Base-by-base conservation (phyloP, 2,888 invertebrate genomes). In the Caenorhabditis sp. region DNA sequence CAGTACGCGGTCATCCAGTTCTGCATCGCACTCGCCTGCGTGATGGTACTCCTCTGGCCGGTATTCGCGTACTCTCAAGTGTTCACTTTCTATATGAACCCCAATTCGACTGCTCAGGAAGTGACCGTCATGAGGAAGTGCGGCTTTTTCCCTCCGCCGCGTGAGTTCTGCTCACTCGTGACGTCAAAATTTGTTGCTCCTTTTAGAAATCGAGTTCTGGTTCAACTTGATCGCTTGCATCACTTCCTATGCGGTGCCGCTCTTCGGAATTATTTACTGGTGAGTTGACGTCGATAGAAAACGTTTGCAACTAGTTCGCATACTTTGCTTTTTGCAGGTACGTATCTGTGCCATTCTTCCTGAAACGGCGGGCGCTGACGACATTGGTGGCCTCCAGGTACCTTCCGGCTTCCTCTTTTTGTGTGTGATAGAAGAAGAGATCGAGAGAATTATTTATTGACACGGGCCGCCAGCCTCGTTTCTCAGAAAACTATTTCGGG, bases 261-360 rank as follows among this genome's bases (percentile, higher is more conserved):
- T 88, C 20, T 83, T 81, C 59, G 88, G 88, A 26, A 88, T 88
- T 50, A 81, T 88, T 53, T 88, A 87, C 62, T 88, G 88, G 88
- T 76, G 17, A 66, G 71, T 68, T 43, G 9, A 13, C 41, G 2
- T n/a, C n/a, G n/a, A n/a, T n/a, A n/a, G 24, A 52, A 26, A 32
- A 24, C 48, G 8, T 35, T 22, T 22, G 13, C 22, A 39, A 39
- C 55, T 55, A 41, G 17, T 30, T 58, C 43, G 7, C 8, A 48
- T 35, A 58, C 3, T 48, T 22, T 11, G 24, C 24, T 20, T 11
- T 59, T 79, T 79, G 37, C 63, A 81, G 81, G 78, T 88, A 88
- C 76, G 82, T 88, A 43, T 86, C 86, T 27, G 88, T 88, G 27
- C 88, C 88, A 24, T 85, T 86, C 70, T 88, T 88, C 78, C 79